phyloP scores from a whole-genome alignment of 2,113 vertebrate species.

The Hydrochoerus hydrochaeris region DNA sequence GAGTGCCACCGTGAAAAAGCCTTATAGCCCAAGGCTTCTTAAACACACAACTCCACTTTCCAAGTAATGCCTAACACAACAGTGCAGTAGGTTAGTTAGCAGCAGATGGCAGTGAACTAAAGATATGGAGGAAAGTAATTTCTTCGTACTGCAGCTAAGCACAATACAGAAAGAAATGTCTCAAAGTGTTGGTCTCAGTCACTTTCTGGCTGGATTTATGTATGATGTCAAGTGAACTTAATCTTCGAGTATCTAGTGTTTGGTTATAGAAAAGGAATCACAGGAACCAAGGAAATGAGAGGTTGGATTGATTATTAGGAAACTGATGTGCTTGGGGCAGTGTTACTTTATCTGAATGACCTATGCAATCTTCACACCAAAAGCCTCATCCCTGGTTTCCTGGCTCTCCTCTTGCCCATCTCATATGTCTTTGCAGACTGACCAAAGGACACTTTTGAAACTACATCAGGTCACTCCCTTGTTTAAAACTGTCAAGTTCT shows the following conservation, averaged over 20 bases:
- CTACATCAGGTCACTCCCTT: not conserved
- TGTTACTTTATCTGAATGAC: not conserved
- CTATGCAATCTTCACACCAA: not conserved
- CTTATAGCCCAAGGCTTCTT: not conserved
- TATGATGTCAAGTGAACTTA: not conserved
- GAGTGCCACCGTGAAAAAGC: not conserved
- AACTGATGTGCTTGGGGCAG: not conserved
- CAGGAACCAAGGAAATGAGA: not conserved
- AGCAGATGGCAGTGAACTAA: too few species aligned
- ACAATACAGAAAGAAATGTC: not conserved
- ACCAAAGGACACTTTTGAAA: not conserved
- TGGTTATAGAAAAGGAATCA: not conserved
- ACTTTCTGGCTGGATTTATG: not conserved
- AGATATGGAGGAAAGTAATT: not conserved
- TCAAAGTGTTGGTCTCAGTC: not conserved
- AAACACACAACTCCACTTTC: not conserved
- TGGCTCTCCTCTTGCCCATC: not conserved
- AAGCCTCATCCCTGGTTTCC: not conserved
- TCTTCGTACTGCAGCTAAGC: not conserved
- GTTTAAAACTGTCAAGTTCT: not conserved
- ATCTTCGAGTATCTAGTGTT: not conserved
- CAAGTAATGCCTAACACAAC: not conserved
- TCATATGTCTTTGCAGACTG: not conserved
- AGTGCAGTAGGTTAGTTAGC: not conserved
- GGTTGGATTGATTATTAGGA: not conserved